Evolutionary conservation across 2,797 vertebrate species (phyloP), one percentile per base, ranked within the genome.

Genomic region (Mormyrops attenuatus): DNA sequence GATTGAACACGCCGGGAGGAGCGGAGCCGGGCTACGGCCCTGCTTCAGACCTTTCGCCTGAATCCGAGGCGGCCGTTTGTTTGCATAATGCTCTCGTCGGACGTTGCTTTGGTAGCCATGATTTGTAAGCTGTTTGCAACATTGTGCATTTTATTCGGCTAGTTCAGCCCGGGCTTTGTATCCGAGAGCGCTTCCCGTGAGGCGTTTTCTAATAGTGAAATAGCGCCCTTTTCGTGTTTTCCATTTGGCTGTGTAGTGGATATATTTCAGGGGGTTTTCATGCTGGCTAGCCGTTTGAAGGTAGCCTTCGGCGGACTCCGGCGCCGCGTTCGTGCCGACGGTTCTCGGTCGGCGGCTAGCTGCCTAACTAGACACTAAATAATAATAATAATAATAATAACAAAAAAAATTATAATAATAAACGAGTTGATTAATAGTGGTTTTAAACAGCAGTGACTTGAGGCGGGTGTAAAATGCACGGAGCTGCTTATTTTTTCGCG

Each of bases 1-100:
- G 90, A 84, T 52, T 44, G 90, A 92, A 92, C 93, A 93, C 92
- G 92, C 91, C 92, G 89, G 89, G 92, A 92, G 94, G 93, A 90
- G 92, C 92, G 90, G 47, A 89, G 52, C 85, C 89, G 92, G 34
- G 88, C 89, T 91, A 84, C 53, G 88, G 52, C 88, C 86, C 60
- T 88, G 88, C 53, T 34, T 87, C 60, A 57, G 86, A 91, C 57
- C 88, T 88, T 84, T 88, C 89, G 11, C 89, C 88, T 69, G 55
- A 73, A 77, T 89, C 89, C 55, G 26, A 84, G 22, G 66, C 20
- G 50, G n/a, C 63, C 66, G 82, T 88, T 85, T 63, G 89, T 85
- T 73, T 44, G 30, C 47, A 30, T 52, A 90, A 91, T 30, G 87
- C 11, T 87, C 44, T 90, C n/a, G 50, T 87, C 88, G 90, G 91